phyloP scores from a whole-genome alignment of 92 coral and sea anemone species.

The Parazoanthus darwini region DNA sequence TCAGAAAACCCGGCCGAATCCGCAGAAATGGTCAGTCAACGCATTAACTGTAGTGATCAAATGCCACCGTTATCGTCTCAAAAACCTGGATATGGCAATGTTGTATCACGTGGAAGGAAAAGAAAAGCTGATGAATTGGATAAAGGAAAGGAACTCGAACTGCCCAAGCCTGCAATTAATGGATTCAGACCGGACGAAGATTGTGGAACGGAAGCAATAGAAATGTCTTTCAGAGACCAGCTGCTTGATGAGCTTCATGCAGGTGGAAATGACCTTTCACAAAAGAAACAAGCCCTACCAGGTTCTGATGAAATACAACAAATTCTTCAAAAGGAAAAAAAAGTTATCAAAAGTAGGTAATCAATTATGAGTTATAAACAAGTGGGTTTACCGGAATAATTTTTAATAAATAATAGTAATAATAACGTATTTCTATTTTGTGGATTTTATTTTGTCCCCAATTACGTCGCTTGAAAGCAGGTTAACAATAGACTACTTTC shows the following conservation, averaged over 20 bases:
- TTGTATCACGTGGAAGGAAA: not conserved
- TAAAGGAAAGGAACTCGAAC: not conserved
- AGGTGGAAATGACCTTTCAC: not conserved
- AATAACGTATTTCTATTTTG: too few relatives aligned
- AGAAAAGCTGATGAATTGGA: constrained; percentile 13
- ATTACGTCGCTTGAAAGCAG: too few relatives aligned
- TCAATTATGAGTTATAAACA: not conserved
- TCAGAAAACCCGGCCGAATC: not conserved
- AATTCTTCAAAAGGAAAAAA: constrained; percentile 22
- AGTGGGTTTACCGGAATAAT: not conserved
- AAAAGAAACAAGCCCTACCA: not conserved
- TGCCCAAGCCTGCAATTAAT: not conserved
- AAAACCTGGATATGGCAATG: not conserved
- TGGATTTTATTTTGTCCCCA: too few relatives aligned
- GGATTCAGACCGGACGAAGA: constrained; percentile 19
- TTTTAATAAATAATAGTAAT: too few relatives aligned
- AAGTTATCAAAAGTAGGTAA: constrained; percentile 63
- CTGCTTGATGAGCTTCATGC: constrained; percentile 50
- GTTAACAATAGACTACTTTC: too few relatives aligned
- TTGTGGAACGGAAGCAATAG: constrained; percentile 38
- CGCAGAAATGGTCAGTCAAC: not conserved
- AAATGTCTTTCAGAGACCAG: constrained; percentile 52
- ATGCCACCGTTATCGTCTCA: not conserved
- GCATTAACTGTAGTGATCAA: not conserved
- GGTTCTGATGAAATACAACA: constrained; percentile 8